A percentile compares a stretch with the other conserved stretches of the same genome.
These are phyloP conservation scores for Campylorhamphus procurvoides DNA, from an alignment of 2,113 vertebrate genomes.

Conservation along the genomic window DNA sequence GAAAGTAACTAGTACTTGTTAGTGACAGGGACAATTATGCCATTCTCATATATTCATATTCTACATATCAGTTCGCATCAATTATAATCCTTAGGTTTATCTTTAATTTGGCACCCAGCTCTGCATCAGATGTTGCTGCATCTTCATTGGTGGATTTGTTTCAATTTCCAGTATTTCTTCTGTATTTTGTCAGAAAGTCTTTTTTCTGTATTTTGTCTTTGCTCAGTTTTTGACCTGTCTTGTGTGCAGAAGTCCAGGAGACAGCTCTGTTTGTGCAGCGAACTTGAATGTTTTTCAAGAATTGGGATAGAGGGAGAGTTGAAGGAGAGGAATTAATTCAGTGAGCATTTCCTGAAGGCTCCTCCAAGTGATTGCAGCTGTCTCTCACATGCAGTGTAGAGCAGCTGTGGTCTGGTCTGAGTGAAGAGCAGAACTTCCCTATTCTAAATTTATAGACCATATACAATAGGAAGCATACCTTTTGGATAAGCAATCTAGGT, in stretches of 20 bases:
- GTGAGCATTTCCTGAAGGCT: neutral
- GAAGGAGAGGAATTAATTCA: neutral
- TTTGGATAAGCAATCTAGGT: neutral
- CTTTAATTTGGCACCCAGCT: constrained; percentile 84
- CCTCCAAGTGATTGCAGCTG: neutral
- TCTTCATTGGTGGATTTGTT: constrained; percentile 84
- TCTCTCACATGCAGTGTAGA: neutral
- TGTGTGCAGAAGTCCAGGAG: constrained; percentile 75
- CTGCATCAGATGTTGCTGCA: constrained; percentile 82
- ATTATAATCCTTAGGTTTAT: constrained; percentile 38
- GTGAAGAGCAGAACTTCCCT: neutral
- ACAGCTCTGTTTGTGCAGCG: constrained; percentile 54
- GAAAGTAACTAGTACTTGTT: neutral
- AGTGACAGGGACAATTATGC: neutral
- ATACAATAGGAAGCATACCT: neutral
- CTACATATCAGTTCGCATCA: neutral
- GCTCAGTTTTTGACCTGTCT: constrained; percentile 69
- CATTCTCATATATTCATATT: neutral
- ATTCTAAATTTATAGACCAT: neutral
- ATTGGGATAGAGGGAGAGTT: neutral
- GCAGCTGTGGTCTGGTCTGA: neutral
- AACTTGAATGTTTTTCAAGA: neutral
- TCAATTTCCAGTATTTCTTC: constrained; percentile 88
- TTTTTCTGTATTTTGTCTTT: constrained; percentile 84
- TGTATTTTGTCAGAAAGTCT: constrained; percentile 77